Evolutionary conservation across 1,140 invertebrate species (phyloP).

Genomic region (Solen grandis): DNA sequence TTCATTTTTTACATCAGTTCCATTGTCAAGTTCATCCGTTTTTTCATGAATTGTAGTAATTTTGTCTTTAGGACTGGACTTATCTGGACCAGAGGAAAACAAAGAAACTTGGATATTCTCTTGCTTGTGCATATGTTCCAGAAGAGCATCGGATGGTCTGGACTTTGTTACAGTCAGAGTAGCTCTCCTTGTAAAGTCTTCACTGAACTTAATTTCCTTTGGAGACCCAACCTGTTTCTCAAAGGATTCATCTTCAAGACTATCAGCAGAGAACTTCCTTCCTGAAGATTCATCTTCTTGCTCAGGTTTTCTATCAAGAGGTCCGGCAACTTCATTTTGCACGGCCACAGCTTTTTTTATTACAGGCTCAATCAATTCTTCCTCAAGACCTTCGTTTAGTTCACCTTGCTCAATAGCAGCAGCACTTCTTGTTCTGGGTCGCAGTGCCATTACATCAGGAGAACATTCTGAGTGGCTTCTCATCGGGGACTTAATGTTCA

Average conservation of each 20-base stretch:
- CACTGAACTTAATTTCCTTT: conserved; percentile 47
- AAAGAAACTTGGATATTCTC: neutral
- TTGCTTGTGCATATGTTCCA: conserved; percentile 45
- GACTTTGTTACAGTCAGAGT: conserved; percentile 72
- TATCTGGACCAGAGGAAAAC: neutral
- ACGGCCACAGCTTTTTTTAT: too few relatives aligned
- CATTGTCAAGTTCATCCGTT: neutral
- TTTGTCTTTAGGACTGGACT: too few relatives aligned
- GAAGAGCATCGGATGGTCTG: conserved; percentile 69
- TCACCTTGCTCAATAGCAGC: neutral
- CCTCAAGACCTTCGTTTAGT: neutral
- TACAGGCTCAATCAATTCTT: neutral
- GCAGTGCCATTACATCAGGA: neutral
- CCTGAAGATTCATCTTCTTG: neutral
- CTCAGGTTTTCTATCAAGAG: neutral
- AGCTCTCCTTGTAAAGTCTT: conserved; percentile 51
- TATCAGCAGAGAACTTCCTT: conserved; percentile 26
- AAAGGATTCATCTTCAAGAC: conserved; percentile 50
- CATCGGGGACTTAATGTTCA: neutral
- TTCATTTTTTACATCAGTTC: neutral
- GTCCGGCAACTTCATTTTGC: neutral
- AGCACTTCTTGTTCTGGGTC: neutral
- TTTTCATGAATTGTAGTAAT: conserved; percentile 13
- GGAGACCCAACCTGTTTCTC: conserved; percentile 59
- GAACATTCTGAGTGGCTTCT: neutral